These are phyloP conservation scores for Diprion similis DNA, from an alignment of 1,140 invertebrate species.

Conservation along the genomic window DNA sequence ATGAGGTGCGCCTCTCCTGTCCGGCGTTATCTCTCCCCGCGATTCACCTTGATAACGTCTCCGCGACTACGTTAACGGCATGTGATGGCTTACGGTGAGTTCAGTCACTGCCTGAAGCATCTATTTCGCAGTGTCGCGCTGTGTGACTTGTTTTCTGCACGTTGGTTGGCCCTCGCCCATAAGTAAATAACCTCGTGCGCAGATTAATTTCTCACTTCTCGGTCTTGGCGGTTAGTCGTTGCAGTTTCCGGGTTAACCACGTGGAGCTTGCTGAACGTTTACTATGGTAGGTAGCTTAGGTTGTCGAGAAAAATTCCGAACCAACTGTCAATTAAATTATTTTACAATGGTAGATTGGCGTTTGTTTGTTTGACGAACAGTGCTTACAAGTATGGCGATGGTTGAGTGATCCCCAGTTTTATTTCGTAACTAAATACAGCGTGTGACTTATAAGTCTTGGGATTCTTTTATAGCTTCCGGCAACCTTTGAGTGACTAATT, in stretches of 20 bases:
- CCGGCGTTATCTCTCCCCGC: not conserved
- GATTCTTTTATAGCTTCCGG: not conserved
- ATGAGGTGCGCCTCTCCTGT: not conserved
- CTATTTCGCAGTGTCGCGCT: not conserved
- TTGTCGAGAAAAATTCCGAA: not conserved
- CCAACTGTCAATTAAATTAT: not conserved
- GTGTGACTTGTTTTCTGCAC: not conserved
- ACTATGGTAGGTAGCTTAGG: not conserved
- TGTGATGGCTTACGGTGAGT: not conserved
- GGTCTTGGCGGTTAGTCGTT: not conserved
- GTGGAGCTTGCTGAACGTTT: not conserved
- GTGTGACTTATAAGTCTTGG: not conserved
- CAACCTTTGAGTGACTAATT: not conserved
- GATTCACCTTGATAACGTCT: not conserved
- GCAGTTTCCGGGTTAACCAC: not conserved
- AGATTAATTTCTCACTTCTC: too few relatives aligned
- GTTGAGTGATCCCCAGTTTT: not conserved
- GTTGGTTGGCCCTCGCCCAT: not conserved
- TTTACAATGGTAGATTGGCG: too few relatives aligned
- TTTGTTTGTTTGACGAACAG: too few relatives aligned
- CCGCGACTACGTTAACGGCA: slow-evolving; percentile 3
- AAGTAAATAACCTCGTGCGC: not conserved
- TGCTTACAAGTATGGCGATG: too few relatives aligned
- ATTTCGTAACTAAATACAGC: not conserved
- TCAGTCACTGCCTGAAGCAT: not conserved